Conservation (phyloP, 2,113 vertebrate genomes). For the Silurus glanis region DNA sequence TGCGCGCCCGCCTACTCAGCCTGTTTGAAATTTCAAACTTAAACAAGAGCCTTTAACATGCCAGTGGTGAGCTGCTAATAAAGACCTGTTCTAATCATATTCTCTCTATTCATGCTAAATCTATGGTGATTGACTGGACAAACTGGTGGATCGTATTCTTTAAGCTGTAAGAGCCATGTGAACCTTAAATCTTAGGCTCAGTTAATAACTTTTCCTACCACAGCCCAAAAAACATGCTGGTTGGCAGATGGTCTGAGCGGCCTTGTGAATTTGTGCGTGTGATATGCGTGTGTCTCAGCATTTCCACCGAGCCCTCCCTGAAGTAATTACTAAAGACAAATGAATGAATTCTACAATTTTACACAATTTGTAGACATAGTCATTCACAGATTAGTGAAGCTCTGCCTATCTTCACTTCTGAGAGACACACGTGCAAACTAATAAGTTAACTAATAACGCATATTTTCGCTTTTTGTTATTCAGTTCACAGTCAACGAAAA, state of each 20-base stretch:
- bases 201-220: too few species aligned
- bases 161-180: background rate
- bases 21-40: conserved; percentile 43
- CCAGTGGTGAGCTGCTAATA: background rate
- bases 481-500: too few species aligned
- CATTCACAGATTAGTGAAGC: too few species aligned
- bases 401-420: too few species aligned
- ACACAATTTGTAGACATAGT: too few species aligned
- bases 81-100: background rate
- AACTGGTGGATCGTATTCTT: background rate
- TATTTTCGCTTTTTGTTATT: too few species aligned
- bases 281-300: background rate
- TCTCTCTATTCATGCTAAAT: background rate
- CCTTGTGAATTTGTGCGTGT: background rate
- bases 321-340: background rate
- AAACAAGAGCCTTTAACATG: conserved; percentile 11
- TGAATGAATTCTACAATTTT: background rate
- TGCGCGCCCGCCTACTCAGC: conserved; percentile 22
- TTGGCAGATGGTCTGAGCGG: background rate
- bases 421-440: too few species aligned
- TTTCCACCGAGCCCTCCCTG: too few species aligned
- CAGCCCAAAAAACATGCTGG: background rate
- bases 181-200: too few species aligned
- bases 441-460: too few species aligned
- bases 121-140: background rate